Conservation (phyloP, 2,888 invertebrate species). For the Stenodema calcarata region DNA sequence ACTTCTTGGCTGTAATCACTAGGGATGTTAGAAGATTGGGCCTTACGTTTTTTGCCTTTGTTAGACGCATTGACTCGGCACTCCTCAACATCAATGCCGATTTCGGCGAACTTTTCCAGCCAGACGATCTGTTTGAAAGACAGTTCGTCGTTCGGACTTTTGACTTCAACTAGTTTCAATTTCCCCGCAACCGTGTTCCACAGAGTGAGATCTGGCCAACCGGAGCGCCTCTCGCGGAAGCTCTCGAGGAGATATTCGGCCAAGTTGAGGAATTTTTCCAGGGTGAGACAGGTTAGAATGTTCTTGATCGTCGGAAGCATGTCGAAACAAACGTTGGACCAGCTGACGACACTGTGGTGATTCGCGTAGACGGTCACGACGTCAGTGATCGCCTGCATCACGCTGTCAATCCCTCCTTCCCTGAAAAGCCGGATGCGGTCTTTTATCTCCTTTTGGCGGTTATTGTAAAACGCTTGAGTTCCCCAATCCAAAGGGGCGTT, state of each 20-base stretch:
- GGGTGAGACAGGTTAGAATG: conserved; percentile 64
- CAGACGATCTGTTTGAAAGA: conserved; percentile 84
- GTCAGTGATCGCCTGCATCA: conserved; percentile 25
- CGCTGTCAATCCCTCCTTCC: conserved; percentile 1
- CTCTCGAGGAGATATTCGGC: conserved; percentile 69
- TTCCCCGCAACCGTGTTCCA: conserved; percentile 67
- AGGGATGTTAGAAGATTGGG: background rate
- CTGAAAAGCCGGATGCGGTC: background rate
- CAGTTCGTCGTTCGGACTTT: conserved; percentile 81
- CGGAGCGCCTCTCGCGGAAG: conserved; percentile 70
- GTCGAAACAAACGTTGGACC: conserved; percentile 12
- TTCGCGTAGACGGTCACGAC: background rate
- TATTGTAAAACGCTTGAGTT: conserved; percentile 41
- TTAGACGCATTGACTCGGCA: conserved; percentile 69
- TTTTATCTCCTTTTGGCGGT: conserved; percentile 25
- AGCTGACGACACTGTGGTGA: conserved; percentile 11
- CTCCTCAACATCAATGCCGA: conserved; percentile 74
- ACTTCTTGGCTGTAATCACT: conserved; percentile 18
- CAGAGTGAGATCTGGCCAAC: conserved; percentile 83
- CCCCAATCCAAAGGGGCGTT: conserved; percentile 50
- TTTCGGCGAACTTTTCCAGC: conserved; percentile 73
- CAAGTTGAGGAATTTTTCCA: conserved; percentile 65
- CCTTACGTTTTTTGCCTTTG: conserved; percentile 33
- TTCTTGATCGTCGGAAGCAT: conserved; percentile 57
- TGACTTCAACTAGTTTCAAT: conserved; percentile 76